Percentiles rank a stretch among this genome's conserved stretches.
Evolutionary conservation across 2,797 vertebrate species (phyloP).

Genomic region (Mormyrus proboscirostris): DNA sequence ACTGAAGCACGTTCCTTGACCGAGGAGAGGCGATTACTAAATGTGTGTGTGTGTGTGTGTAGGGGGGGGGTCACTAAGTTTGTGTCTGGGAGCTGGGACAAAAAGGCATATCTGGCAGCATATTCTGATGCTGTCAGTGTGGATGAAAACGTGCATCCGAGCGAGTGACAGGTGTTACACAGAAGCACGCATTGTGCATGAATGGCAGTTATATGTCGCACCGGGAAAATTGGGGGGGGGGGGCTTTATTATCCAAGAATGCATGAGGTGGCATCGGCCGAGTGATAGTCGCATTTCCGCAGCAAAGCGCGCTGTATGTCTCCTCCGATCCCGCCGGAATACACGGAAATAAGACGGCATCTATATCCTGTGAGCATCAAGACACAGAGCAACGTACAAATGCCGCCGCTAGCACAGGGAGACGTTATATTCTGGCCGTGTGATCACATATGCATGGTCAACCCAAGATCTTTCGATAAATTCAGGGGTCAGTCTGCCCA

Average conservation of each 20-base stretch:
- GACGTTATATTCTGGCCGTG: not conserved
- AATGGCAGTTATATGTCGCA: conserved; percentile 25
- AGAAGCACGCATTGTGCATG: conserved; percentile 40
- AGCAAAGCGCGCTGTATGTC: conserved; percentile 28
- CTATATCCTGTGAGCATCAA: conserved; percentile 24
- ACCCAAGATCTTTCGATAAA: not conserved
- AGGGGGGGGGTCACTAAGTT: conserved; percentile 19
- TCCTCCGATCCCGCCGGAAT: conserved; percentile 29
- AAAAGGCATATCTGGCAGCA: conserved; percentile 31
- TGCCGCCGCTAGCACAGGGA: not conserved
- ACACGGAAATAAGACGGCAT: conserved; percentile 29
- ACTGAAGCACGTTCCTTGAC: conserved; percentile 16
- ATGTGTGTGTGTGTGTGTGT: not conserved
- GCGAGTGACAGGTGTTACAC: conserved; percentile 42
- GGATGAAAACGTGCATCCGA: conserved; percentile 38
- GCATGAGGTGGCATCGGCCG: conserved; percentile 32
- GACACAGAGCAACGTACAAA: not conserved
- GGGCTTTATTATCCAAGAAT: conserved; percentile 29
- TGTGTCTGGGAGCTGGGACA: conserved; percentile 24
- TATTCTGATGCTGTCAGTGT: conserved; percentile 37
- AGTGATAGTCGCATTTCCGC: conserved; percentile 30
- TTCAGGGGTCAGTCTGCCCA: not conserved
- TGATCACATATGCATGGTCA: not conserved
- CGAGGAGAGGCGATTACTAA: conserved; percentile 19
- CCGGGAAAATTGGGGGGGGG: conserved; percentile 28